Evolutionary conservation across 2,888 invertebrate genomes (phyloP), one percentile per base, ranked within the genome.

Genomic region (Operophtera brumata): DNA sequence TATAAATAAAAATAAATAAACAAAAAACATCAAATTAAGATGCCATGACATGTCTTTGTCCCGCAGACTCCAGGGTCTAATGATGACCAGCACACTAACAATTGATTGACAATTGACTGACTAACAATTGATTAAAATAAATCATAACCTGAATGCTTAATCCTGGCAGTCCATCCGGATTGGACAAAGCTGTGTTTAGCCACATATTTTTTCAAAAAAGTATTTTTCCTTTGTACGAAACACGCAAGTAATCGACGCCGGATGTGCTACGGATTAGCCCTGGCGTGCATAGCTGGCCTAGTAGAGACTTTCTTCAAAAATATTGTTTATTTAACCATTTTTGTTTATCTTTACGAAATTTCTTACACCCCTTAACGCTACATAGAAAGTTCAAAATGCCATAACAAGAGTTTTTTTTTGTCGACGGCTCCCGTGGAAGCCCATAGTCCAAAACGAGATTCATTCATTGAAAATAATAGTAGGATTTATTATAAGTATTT

Each of bases 191-290:
- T 13, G 56, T 85, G 78, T 86, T 86, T 78, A 84, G 84, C 80
- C 80, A 48, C 71, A 65, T 69, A 73, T 76, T 73, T 66, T 61
- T 61, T 57, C 53, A 72, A 71, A 73, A 72, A 57, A 53, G 52
- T 52, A 54, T 63, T 61, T 69, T 70, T 47, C 41, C 77, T 81
- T 74, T 79, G 49, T 55, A 9, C 2, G 48, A 55, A 57, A 61
- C 62, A 72, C 69, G 77, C 73, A 75, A 83, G 87, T 84, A 85
- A 87, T 79, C 75, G 83, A 86, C 80, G 79, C 87, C 86, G 86
- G 87, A 87, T 79, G 76, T 79, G 44, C 47, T 37, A 32, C 54
- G 70, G 70, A 70, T 77, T 77, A 75, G 48, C 64, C 55, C 54
- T 53, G 52, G 50, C 36, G 36, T 61, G 57, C 61, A 66, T 73